Evolutionary conservation across 2,888 invertebrate genomes (phyloP), one percentile per base, ranked within the genome.

Genomic region (Nomada hirtipes): DNA sequence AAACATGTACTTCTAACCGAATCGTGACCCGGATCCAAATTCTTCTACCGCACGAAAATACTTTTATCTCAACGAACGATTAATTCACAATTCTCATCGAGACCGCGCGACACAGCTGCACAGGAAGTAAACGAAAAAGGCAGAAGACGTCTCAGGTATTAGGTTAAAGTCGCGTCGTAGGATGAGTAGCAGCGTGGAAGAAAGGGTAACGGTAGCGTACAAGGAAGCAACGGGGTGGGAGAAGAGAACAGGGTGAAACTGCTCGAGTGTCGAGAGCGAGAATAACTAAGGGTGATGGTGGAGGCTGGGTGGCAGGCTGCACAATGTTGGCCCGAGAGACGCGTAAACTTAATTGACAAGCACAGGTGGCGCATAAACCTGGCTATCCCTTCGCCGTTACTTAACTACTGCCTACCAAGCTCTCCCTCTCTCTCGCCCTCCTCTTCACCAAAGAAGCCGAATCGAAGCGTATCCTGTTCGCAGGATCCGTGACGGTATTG

Each of bases 341-440:
- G 88, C 91, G 91, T 91, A 88, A 91, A 91, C 90, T 91, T 91
- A 91, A 91, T 91, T 90, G 91, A 91, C 90, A 90, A 89, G 87
- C 89, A 89, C 91, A 91, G 91, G 90, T 91, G 91, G 86, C 89
- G 90, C 89, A 91, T 91, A 88, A 90, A 90, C 89, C 89, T 86
- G 89, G 86, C 89, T 90, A 89, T 86, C 85, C 85, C 86, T 89
- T 86, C 87, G 85, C 86, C 86, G 88, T 82, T 85, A 84, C 88
- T 89, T 87, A 88, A 87, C 83, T 82, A 82, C 89, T 87, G 82
- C 79, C 83, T 88, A 65, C 79, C 82, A 75, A 80, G 65, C 60
- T 72, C 65, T 26, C 53, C 47, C 36, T 36, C 36, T 29, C 29
- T 7, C 36, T 36, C 36, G 36, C 36, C 36, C 36, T 36, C 36